These are phyloP conservation scores for Poeciliopsis turrubarensis DNA, from an alignment of 2,113 vertebrate genomes.

Conservation along the genomic window DNA sequence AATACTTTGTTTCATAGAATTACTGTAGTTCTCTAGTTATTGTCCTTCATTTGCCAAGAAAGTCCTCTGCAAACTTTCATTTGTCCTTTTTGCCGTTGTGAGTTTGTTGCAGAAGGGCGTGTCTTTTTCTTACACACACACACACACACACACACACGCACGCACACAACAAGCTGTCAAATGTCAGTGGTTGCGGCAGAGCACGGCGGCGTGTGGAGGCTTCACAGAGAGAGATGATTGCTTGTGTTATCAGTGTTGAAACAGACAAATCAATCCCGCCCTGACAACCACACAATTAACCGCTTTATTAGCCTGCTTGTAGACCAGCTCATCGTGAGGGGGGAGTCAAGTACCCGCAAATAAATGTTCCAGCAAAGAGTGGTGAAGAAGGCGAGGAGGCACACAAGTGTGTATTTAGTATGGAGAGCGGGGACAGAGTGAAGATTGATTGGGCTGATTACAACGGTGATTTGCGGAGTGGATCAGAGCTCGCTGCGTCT, in stretches of 20 bases:
- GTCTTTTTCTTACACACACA: not conserved
- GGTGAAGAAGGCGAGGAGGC: not conserved
- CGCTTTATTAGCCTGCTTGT: constrained; percentile 70
- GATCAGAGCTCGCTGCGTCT: constrained; percentile 17
- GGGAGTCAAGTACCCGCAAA: constrained; percentile 62
- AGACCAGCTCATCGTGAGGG: constrained; percentile 55
- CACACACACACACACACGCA: constrained; percentile 8
- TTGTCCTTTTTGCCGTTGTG: constrained; percentile 30
- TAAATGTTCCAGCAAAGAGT: constrained; percentile 37
- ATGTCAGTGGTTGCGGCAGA: constrained; percentile 35
- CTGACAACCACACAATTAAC: constrained; percentile 68
- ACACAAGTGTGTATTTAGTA: constrained; percentile 23
- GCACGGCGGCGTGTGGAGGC: constrained; percentile 27
- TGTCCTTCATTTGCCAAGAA: constrained; percentile 2
- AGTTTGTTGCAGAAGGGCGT: constrained; percentile 21
- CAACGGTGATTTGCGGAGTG: constrained; percentile 49
- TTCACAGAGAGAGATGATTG: constrained; percentile 61
- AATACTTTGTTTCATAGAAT: too few species aligned
- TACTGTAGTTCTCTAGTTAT: not conserved
- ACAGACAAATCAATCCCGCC: constrained; percentile 75
- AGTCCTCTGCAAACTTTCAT: constrained; percentile 19
- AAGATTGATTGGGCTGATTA: constrained; percentile 67
- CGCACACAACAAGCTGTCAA: constrained; percentile 34
- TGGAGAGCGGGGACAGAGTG: constrained; percentile 34
- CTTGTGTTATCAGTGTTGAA: constrained; percentile 74